Evolutionary conservation across 2,797 vertebrate species (phyloP), one percentile per base, ranked within the genome.

Genomic region (Myripristis jacobus): DNA sequence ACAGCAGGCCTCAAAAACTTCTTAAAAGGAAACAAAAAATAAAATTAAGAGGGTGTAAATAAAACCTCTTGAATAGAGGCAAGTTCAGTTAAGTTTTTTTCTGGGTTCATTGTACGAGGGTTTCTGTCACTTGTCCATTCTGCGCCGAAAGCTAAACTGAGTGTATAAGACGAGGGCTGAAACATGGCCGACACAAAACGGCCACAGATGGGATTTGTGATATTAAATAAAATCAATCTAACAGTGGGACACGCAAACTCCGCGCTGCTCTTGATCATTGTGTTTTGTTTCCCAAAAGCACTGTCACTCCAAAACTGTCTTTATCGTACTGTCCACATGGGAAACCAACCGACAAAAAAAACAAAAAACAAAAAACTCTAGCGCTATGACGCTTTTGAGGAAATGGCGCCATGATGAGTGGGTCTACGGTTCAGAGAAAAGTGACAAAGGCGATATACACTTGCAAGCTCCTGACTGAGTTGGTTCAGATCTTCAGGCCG

Each of bases 41-140:
- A 74, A 85, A 85, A 61, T 67, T 56, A 51, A 68, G 27, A 82
- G 48, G 64, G 80, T 44, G 73, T 77, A 44, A 88, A 80, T 89
- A 83, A 88, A 88, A 90, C 75, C 80, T 85, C 70, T 83, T 75
- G 6, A 72, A 73, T 59, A 54, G 77, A 86, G 71, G 71, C n/a
- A 47, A 34, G 50, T 74, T 88, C 3, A 21, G 24, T 80, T 66
- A 47, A 71, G 70, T 84, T 73, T 73, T 84, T 24, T 22, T 51
- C 62, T 65, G 74, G 75, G 48, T 64, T 88, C 21, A 60, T 34
- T 63, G 53, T 29, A 62, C 0, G 19, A 60, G 19, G 73, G 38
- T 61, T 22, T 57, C 18, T 72, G 81, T 87, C 59, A 68, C 24
- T 63, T 77, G 55, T 70, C 48, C 70, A 43, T 81, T 81, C 64